These are phyloP conservation scores for Psettodes erumei DNA, from an alignment of 2,113 vertebrate genomes.

Conservation along the genomic window DNA sequence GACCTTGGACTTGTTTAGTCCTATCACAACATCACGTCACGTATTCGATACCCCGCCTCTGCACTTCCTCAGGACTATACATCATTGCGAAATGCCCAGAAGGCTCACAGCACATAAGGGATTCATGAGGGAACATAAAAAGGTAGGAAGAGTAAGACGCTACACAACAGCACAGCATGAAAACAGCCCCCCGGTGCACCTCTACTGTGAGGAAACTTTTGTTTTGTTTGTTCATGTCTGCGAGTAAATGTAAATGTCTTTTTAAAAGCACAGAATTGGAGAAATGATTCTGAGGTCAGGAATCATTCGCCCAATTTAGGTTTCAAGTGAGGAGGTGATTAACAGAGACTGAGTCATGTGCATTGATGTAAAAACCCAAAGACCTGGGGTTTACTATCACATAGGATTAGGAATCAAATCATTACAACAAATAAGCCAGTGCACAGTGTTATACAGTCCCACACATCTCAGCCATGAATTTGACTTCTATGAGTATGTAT, in stretches of 20 bases:
- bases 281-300: slow-evolving; percentile 7
- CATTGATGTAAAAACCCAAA: too few relatives aligned
- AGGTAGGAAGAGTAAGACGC: slow-evolving; percentile 23
- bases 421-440: too few relatives aligned
- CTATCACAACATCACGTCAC: slow-evolving; percentile 55
- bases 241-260: slow-evolving; percentile 9
- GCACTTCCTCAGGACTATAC: slow-evolving; percentile 46
- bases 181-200: slow-evolving; percentile 31
- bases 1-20: slow-evolving; percentile 71
- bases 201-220: slow-evolving; percentile 3
- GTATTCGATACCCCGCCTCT: slow-evolving; percentile 39
- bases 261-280: slow-evolving; percentile 14
- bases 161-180: slow-evolving; percentile 15
- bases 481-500: too few relatives aligned
- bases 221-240: slow-evolving; percentile 18
- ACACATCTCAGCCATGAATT: too few relatives aligned
- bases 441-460: too few relatives aligned
- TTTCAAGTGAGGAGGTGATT: too few relatives aligned
- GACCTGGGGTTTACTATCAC: too few relatives aligned
- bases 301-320: neutral
- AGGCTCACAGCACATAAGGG: slow-evolving; percentile 41
- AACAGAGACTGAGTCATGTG: too few relatives aligned
- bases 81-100: slow-evolving; percentile 53
- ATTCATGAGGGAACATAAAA: slow-evolving; percentile 62
- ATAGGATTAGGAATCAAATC: too few relatives aligned